Evolutionary conservation across 2,113 vertebrate genomes (phyloP).

Genomic region (Dryoscopus gambensis): DNA sequence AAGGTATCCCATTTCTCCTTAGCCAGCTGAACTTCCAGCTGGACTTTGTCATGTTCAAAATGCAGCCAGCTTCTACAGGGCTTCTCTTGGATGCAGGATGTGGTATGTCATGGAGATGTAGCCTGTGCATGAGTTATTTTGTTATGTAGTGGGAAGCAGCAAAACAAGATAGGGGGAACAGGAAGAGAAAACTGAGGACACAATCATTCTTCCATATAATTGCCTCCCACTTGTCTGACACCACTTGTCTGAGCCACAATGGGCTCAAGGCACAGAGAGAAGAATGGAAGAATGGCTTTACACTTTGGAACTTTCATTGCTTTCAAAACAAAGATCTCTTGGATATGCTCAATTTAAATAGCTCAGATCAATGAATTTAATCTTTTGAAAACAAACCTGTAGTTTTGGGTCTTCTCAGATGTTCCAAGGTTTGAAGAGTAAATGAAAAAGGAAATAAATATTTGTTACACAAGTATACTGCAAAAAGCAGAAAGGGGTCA

Average conservation of each 20-base stretch:
- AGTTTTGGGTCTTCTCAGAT: neutral
- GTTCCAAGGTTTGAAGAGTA: neutral
- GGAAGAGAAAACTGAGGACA: neutral
- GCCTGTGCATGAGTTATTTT: neutral
- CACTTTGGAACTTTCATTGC: neutral
- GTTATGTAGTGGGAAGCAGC: neutral
- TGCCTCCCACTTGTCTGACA: neutral
- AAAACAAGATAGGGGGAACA: neutral
- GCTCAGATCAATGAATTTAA: neutral
- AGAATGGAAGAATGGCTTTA: neutral
- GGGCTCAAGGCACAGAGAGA: neutral
- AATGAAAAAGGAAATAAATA: neutral
- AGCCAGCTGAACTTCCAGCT: neutral
- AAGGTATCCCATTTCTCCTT: neutral
- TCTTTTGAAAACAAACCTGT: neutral
- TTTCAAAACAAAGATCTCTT: neutral
- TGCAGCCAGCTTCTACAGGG: neutral
- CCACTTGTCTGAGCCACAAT: neutral
- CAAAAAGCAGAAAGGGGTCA: neutral
- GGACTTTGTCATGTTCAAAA: neutral
- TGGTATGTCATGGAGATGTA: neutral
- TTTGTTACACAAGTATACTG: neutral
- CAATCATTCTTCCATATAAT: neutral
- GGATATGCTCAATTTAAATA: neutral
- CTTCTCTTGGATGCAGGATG: neutral